Base-by-base conservation (phyloP, 2,797 vertebrate species). In the Enteromius argenteus region DNA sequence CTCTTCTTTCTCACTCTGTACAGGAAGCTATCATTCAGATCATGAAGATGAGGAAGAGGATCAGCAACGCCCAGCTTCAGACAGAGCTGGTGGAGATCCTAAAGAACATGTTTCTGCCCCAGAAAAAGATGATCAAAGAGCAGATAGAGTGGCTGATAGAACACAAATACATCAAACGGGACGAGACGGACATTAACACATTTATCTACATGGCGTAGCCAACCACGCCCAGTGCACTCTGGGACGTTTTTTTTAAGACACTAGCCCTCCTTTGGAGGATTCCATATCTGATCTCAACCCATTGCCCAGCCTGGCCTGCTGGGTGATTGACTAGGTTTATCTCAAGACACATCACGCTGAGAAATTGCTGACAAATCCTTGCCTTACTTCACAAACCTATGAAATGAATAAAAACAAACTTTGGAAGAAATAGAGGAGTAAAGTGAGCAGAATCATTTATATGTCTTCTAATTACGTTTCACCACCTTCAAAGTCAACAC, bases 101-200 rank as follows among this genome's bases (percentile, higher is more conserved):
- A 90, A 99, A 99, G 96, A 99, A 99, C 92, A 99, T 99, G 98
- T 98, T 98, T 93, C 96, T 99, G 93, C 98, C 98, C 86, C 97
- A 99, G 94, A 99, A 98, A 96, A 99, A 99, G 94, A 99, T 99
- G 97, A 99, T 99, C 93, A 99, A 98, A 94, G 97, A 99, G 94
- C 97, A 99, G 93, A 99, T 98, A 0, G 97, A 98, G 91, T 99
- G 97, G 98, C 97, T 98, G 89, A 98, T 98, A 91, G 97, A 99
- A 92, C 97, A 99, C 94, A 99, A 98, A 91, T 98, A 98, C 92
- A 99, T 99, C 89, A 96, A 97, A 93, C 96, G 97, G 91, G 97
- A 99, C 51, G 97, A 98, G 91, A 96, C 95, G 0, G 97, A 99
- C 91, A 97, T 99, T 94, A 98, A 99, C 94, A 99, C 97, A 82